These are phyloP conservation scores for Plotosus lineatus DNA, from an alignment of 2,113 vertebrate species.

Conservation along the genomic window DNA sequence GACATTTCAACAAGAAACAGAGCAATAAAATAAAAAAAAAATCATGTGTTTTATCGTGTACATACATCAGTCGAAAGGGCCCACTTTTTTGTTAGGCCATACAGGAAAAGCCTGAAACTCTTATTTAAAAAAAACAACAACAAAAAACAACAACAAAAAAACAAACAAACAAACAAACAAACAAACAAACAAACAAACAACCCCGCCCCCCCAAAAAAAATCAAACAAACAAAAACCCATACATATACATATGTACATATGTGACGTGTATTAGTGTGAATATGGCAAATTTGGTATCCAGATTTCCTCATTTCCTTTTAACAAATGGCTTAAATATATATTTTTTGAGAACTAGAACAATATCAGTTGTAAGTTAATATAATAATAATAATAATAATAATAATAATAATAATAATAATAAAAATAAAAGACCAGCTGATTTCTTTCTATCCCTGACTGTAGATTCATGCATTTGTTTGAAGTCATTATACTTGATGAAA, in stretches of 20 bases:
- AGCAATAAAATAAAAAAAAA: not conserved
- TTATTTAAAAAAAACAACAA: not conserved
- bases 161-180: too few relatives aligned
- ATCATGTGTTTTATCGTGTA: not conserved
- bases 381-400: not conserved
- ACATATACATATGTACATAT: too few relatives aligned
- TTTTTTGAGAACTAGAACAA: not conserved
- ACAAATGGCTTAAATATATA: not conserved
- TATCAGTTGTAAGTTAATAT: not conserved
- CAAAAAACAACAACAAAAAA: not conserved
- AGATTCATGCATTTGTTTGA: not conserved
- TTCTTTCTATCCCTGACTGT: not conserved
- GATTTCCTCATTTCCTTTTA: not conserved
- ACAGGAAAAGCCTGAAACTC: not conserved
- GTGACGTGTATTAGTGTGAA: too few relatives aligned
- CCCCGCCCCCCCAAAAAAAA: too few relatives aligned
- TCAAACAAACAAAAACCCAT: too few relatives aligned
- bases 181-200: too few relatives aligned
- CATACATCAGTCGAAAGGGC: not conserved
- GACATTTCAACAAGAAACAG: not conserved
- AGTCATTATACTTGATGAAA: not conserved
- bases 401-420: not conserved
- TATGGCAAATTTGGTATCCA: not conserved
- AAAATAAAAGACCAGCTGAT: not conserved
- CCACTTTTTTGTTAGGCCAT: not conserved